phyloP scores from a whole-genome alignment of 2,113 vertebrate species.

The Sarotherodon lohbergeri region DNA sequence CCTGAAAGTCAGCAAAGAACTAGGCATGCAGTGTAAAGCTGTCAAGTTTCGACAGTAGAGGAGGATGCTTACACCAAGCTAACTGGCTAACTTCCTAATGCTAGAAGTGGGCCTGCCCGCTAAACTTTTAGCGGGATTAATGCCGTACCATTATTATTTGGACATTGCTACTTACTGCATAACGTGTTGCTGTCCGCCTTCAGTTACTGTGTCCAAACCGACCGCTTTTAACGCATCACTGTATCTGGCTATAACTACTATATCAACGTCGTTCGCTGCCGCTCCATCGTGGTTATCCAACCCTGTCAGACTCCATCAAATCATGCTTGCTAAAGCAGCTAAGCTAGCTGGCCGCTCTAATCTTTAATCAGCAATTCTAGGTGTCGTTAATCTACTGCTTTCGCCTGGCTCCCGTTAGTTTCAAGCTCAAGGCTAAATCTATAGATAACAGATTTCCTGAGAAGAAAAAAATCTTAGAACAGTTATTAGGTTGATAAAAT shows the following conservation, averaged over 20 bases:
- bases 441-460: not conserved
- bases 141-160: rapidly evolving
- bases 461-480: not conserved
- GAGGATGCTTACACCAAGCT: not conserved
- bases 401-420: not conserved
- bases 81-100: conserved; percentile 21
- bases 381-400: not conserved
- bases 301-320: conserved; percentile 7
- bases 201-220: not conserved
- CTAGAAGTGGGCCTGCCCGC: not conserved
- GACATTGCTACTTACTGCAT: conserved; percentile 64
- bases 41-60: not conserved
- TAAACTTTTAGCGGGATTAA: conserved; percentile 20
- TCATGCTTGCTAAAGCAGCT: not conserved
- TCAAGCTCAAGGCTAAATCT: not conserved
- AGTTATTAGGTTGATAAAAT: not conserved
- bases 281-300: conserved; percentile 16
- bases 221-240: not conserved
- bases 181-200: not conserved
- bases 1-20: not conserved
- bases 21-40: not conserved
- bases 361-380: not conserved
- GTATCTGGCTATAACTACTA: not conserved
- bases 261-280: not conserved
- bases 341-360: not conserved